phyloP scores from a whole-genome alignment of 2,113 vertebrate species.

The Alethe castanea region DNA sequence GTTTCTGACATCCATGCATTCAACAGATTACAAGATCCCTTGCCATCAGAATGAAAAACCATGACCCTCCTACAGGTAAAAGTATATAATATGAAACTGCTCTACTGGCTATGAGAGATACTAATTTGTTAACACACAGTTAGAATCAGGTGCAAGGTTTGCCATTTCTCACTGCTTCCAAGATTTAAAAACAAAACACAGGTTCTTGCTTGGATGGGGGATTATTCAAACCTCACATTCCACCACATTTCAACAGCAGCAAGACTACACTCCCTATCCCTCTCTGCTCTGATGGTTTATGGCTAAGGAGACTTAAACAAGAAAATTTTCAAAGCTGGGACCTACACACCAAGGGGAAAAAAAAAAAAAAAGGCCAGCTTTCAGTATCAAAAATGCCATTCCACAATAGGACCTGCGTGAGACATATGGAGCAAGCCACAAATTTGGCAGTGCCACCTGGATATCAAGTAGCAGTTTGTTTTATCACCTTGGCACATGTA shows the following conservation, averaged over 20 bases:
- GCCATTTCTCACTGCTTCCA: not conserved
- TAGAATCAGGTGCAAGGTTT: not conserved
- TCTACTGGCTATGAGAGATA: not conserved
- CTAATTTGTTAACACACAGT: not conserved
- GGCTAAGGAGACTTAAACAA: not conserved
- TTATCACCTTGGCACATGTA: conserved; percentile 36
- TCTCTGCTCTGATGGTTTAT: not conserved
- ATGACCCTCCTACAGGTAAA: not conserved
- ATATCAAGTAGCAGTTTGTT: conserved; percentile 51
- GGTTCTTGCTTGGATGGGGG: not conserved
- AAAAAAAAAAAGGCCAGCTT: not conserved
- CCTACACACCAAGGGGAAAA: not conserved
- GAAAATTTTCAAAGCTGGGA: not conserved
- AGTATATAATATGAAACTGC: not conserved
- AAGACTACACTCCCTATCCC: not conserved
- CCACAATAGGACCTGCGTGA: conserved; percentile 22
- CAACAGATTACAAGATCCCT: not conserved
- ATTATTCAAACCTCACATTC: not conserved
- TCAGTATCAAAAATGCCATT: not conserved
- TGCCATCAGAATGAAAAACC: not conserved
- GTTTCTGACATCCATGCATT: not conserved
- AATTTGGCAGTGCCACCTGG: conserved; percentile 33
- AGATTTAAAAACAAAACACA: not conserved
- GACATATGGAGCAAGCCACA: not conserved
- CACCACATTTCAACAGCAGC: not conserved